phyloP scores from a whole-genome alignment of 1,140 invertebrate species.

The Andrena cerasifolii region DNA sequence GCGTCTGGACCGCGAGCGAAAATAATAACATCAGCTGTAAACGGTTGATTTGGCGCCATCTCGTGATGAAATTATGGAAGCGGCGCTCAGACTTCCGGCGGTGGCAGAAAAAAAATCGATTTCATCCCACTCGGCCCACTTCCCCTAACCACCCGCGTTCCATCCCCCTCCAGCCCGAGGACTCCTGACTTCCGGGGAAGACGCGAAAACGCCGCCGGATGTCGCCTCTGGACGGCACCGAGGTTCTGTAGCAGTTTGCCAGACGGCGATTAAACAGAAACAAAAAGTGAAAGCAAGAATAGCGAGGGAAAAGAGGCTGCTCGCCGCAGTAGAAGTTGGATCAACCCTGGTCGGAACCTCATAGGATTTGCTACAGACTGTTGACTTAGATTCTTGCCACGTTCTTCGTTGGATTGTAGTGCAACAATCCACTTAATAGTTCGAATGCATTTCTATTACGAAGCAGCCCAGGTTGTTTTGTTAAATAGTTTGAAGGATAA shows the following conservation, averaged over 20 bases:
- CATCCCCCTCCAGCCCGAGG: conserved; percentile 38
- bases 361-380: too few species aligned
- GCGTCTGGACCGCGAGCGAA: neutral
- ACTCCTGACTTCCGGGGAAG: conserved; percentile 59
- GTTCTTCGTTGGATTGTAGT: too few species aligned
- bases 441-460: too few species aligned
- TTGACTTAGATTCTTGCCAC: too few species aligned
- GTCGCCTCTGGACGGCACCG: conserved; percentile 68
- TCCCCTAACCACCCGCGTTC: conserved; percentile 48
- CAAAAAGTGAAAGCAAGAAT: conserved; percentile 43
- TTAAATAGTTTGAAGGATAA: too few species aligned
- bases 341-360: neutral
- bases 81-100: conserved; percentile 54
- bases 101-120: conserved; percentile 72
- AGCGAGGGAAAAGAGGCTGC: neutral
- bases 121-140: conserved; percentile 64
- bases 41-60: conserved; percentile 69
- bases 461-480: too few species aligned
- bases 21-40: conserved; percentile 39
- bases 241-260: conserved; percentile 59
- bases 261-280: conserved; percentile 53
- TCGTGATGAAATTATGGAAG: conserved; percentile 57
- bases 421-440: too few species aligned
- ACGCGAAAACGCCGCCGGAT: conserved; percentile 70
- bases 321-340: neutral